Base-by-base conservation (phyloP, 2,888 invertebrate genomes). In the Stratiomys singularior region DNA sequence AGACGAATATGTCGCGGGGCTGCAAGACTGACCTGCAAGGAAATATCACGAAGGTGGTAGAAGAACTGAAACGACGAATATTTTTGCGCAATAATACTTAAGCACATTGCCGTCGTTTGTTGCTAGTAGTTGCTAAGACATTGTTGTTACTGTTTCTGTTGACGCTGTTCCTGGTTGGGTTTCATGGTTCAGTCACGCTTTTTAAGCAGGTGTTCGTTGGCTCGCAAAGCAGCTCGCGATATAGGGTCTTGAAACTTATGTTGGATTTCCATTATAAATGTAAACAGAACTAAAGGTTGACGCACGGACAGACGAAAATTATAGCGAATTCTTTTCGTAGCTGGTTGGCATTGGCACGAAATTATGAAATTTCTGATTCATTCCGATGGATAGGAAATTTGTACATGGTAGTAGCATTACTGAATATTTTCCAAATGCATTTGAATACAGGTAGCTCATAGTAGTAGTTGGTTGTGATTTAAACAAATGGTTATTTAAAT, bases 181-280 rank as follows among this genome's bases (percentile, higher is more conserved):
- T 72, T 72, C 71, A 72, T 72, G 71, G 56, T 72, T 56, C 27
- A 27, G 71, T 72, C 52, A 52, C 71, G 71, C 56, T 72, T 72
- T 72, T 72, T 56, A 56, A 72, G 71, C 71, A 72, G 71, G 71
- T 72, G 71, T 72, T 72, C 71, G 71, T n/a, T 13, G n/a, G 18
- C 4, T 72, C 28, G 28, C 13, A 28, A 72, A 27, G 28, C 13
- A 56, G 5, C 21, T 67, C 67, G 1, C 67, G 21, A 60, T 60
- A 18, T 9, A 23, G 4, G 23, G 23, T 21, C 58, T 7, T 60
- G 18, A 60, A 25, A 60, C 25, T 5, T 11, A 60, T 25, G 25
- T 13, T 21, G 25, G 4, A 60, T 18, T 7, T 21, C 58, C 2
- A 21, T 60, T 23, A 13, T 13, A 60, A 60, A 60, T n/a, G 11